phyloP scores from a whole-genome alignment of 2,888 invertebrate genomes.

The Ryuthela nishihirai region DNA sequence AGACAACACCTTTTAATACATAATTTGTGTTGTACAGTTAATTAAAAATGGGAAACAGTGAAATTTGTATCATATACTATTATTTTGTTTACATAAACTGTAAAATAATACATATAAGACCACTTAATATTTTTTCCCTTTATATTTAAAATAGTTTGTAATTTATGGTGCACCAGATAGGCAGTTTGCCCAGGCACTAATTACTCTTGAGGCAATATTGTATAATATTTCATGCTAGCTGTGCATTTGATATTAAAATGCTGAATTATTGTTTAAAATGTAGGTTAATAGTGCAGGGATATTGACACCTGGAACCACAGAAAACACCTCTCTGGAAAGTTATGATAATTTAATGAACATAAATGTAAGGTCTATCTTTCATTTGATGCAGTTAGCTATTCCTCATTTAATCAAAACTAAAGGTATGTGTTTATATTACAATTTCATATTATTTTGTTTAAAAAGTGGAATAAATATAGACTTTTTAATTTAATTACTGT shows the following conservation, averaged over 20 bases:
- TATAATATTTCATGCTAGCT: background rate
- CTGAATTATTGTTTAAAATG: background rate
- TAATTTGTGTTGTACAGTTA: no score
- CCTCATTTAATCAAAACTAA: constrained; percentile 69
- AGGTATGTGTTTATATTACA: constrained; percentile 53
- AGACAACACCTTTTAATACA: no score
- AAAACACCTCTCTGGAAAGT: constrained; percentile 77
- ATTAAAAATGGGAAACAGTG: no score
- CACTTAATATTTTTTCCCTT: background rate
- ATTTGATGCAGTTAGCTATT: constrained; percentile 76
- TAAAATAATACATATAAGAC: background rate
- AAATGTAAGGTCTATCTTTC: constrained; percentile 64
- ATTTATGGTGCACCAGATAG: no score
- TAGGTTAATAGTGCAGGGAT: constrained; percentile 51
- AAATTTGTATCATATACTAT: background rate
- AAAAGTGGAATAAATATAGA: constrained; percentile 2
- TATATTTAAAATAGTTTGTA: background rate
- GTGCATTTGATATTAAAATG: background rate
- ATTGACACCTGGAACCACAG: constrained; percentile 74
- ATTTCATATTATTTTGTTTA: constrained; percentile 47
- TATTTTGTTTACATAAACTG: background rate
- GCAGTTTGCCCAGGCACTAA: no score
- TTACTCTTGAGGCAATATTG: no score
- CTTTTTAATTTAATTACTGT: no score
- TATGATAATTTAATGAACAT: constrained; percentile 85